Evolutionary conservation across 2,888 invertebrate species (phyloP).

Genomic region (Nephrotoma flavescens): DNA sequence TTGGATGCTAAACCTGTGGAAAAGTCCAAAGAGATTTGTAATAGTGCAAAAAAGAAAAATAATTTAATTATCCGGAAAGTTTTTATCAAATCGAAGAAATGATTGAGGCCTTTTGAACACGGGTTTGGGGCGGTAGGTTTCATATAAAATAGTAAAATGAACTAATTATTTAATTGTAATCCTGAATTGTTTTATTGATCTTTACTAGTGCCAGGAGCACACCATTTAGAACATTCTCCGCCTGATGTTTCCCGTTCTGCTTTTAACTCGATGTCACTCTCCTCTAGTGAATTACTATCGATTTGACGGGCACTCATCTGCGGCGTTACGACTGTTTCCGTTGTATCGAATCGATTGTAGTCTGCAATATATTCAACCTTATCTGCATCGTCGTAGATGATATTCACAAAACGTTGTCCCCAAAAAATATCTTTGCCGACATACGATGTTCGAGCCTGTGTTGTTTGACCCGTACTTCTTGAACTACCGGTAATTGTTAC

Average conservation of each 20-base stretch:
- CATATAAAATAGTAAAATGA: neutral
- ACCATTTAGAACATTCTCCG: neutral
- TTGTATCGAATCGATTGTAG: slow-evolving; percentile 72
- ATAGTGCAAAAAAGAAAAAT: neutral
- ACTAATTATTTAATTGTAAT: neutral
- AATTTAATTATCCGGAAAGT: neutral
- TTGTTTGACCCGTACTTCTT: slow-evolving; percentile 57
- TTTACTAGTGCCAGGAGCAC: neutral
- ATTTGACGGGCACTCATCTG: neutral
- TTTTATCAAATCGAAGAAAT: neutral
- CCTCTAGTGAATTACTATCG: neutral
- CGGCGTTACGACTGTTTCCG: slow-evolving; percentile 27
- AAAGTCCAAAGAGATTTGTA: neutral
- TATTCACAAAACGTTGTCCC: slow-evolving; percentile 65
- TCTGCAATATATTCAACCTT: slow-evolving; percentile 63
- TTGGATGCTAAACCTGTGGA: neutral
- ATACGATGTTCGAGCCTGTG: slow-evolving; percentile 63
- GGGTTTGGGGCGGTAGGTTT: neutral
- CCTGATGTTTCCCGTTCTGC: neutral
- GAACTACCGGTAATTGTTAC: slow-evolving; percentile 71
- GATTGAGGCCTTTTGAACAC: neutral
- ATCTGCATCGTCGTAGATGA: slow-evolving; percentile 60
- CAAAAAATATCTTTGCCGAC: slow-evolving; percentile 67
- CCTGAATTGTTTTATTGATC: neutral
- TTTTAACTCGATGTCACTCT: neutral